phyloP scores from a whole-genome alignment of 2,888 invertebrate species.

The Drosophila putrida region DNA sequence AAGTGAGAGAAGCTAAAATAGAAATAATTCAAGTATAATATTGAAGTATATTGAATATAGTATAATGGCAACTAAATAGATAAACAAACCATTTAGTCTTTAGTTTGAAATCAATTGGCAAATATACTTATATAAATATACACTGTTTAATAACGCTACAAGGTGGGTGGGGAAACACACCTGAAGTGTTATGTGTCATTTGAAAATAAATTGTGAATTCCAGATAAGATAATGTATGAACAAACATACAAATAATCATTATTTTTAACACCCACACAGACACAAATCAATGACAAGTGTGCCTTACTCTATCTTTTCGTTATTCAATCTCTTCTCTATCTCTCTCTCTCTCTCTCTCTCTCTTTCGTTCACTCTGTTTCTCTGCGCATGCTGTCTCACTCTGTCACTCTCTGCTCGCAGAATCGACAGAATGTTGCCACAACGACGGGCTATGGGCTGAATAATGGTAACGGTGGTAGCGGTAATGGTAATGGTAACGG shows the following conservation, averaged over 20 bases:
- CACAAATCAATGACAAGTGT: not conserved
- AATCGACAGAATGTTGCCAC: slow-evolving; percentile 85
- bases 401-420: slow-evolving; percentile 61
- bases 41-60: not conserved
- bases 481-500: slow-evolving; percentile 47
- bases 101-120: slow-evolving; percentile 2
- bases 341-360: slow-evolving; percentile 11
- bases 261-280: not conserved
- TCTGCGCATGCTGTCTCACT: slow-evolving; percentile 38
- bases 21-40: not conserved
- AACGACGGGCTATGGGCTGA: slow-evolving; percentile 83
- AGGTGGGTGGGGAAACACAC: not conserved
- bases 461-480: slow-evolving; percentile 81
- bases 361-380: slow-evolving; percentile 30
- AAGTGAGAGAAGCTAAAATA: slow-evolving; percentile 5
- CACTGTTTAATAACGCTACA: not conserved
- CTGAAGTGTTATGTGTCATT: slow-evolving; percentile 11
- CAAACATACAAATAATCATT: slow-evolving; percentile 3
- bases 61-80: not conserved
- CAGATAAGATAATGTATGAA: slow-evolving; percentile 53
- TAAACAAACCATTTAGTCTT: slow-evolving; percentile 8
- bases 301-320: slow-evolving; percentile 14
- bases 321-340: slow-evolving; percentile 28
- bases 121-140: not conserved
- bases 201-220: slow-evolving; percentile 9